Percentiles rank a stretch among this genome's conserved stretches.
Evolutionary conservation across 1,140 invertebrate species (phyloP).

Genomic region (Chymomyza costata): DNA sequence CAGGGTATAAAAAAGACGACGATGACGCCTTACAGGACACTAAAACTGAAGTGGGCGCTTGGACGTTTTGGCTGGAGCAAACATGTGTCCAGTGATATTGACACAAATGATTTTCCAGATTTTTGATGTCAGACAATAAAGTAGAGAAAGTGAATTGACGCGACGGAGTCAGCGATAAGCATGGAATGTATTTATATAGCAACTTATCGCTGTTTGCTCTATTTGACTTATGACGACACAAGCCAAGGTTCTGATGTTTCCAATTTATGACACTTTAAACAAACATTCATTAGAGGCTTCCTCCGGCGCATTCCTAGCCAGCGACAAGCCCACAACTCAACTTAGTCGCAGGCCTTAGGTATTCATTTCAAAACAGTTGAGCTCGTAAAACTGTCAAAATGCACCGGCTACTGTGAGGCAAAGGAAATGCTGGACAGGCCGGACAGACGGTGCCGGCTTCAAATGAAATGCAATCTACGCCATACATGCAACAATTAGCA

Average conservation of each 20-base stretch:
- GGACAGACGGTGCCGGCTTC: constrained; percentile 14
- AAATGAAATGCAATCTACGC: constrained; percentile 67
- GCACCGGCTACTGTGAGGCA: constrained; percentile 62
- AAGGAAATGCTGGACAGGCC: constrained; percentile 8
- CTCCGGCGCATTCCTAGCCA: constrained; percentile 28
- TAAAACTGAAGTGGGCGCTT: no score
- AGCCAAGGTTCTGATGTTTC: constrained; percentile 1
- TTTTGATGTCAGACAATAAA: no score
- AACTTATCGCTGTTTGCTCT: no score
- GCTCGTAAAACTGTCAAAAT: constrained; percentile 73
- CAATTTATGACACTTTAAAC: constrained; percentile 45
- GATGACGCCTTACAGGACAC: no score
- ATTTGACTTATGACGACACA: constrained; percentile 18
- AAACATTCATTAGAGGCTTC: constrained; percentile 65
- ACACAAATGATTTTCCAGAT: no score
- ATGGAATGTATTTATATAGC: no score
- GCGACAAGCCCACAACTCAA: background rate
- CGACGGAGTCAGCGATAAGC: no score
- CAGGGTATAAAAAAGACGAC: no score
- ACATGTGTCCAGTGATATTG: no score
- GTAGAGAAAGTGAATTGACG: no score
- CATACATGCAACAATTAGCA: constrained; percentile 75
- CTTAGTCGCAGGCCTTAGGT: constrained; percentile 27
- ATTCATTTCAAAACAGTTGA: constrained; percentile 65
- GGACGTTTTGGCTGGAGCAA: no score